Evolutionary conservation across 2,797 vertebrate genomes (phyloP).

Genomic region (Hephaestus fuliginosus): DNA sequence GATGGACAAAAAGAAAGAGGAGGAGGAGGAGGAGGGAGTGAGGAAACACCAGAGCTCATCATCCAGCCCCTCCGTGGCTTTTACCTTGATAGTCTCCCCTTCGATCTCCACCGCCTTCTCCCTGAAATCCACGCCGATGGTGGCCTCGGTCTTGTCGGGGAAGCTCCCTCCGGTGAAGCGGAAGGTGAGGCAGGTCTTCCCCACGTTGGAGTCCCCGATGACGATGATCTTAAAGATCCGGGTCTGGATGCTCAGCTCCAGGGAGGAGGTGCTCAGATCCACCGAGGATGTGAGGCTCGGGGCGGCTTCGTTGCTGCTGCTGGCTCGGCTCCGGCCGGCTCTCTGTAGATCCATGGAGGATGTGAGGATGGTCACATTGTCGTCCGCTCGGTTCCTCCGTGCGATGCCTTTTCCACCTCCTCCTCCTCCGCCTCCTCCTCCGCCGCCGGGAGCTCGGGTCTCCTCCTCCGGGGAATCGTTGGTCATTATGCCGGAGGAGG

Average conservation of each 20-base stretch:
- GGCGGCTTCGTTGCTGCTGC: slow-evolving; percentile 69
- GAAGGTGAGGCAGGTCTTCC: slow-evolving; percentile 97
- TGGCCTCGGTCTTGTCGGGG: slow-evolving; percentile 96
- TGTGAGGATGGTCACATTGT: slow-evolving; percentile 84
- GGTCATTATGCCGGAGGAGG: slow-evolving; percentile 80
- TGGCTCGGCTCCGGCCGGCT: slow-evolving; percentile 69
- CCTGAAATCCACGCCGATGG: slow-evolving; percentile 97
- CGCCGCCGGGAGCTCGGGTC: slow-evolving; percentile 60
- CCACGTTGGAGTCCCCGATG: slow-evolving; percentile 98
- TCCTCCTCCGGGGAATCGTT: slow-evolving; percentile 84
- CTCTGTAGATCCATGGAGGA: slow-evolving; percentile 77
- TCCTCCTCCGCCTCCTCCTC: slow-evolving; percentile 10
- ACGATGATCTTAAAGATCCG: slow-evolving; percentile 99
- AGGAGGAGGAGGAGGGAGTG: slow-evolving; percentile 8
- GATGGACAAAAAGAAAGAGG: slow-evolving; percentile 46
- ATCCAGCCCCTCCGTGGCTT: slow-evolving; percentile 45
- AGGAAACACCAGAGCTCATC: slow-evolving; percentile 38
- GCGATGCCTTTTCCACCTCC: slow-evolving; percentile 37
- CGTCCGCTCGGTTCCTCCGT: slow-evolving; percentile 72
- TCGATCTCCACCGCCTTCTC: slow-evolving; percentile 96
- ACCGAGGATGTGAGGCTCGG: slow-evolving; percentile 77
- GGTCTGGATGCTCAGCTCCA: slow-evolving; percentile 90
- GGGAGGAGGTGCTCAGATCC: slow-evolving; percentile 87
- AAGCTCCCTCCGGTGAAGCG: slow-evolving; percentile 97
- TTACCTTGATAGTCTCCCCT: slow-evolving; percentile 96